These are phyloP conservation scores for Allacma fusca DNA, from an alignment of 2,888 invertebrate genomes.

Conservation along the genomic window DNA sequence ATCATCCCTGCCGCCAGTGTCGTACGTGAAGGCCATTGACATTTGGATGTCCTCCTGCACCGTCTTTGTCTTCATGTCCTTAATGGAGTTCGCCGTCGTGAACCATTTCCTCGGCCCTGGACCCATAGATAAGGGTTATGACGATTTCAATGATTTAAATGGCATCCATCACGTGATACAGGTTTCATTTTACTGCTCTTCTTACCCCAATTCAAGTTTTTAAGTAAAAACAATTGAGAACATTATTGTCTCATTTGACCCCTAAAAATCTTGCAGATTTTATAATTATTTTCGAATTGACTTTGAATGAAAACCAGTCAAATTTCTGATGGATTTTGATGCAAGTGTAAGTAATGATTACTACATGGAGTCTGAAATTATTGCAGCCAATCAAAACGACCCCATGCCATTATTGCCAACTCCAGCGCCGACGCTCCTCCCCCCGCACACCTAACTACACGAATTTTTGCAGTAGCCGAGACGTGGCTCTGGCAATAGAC, in stretches of 20 bases:
- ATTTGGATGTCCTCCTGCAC: conserved; percentile 94
- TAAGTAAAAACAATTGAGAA: no score
- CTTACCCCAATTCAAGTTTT: no score
- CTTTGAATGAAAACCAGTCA: no score
- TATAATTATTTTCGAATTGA: no score
- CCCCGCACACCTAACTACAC: conserved; percentile 81
- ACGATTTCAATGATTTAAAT: conserved; percentile 55
- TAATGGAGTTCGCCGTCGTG: conserved; percentile 90
- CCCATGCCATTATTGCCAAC: conserved; percentile 51
- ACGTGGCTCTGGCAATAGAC: conserved; percentile 71
- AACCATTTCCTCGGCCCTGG: conserved; percentile 86
- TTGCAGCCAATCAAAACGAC: conserved; percentile 52
- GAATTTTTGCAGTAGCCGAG: conserved; percentile 78
- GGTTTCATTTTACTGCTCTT: no score
- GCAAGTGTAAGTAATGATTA: no score
- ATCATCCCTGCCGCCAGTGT: conserved; percentile 86
- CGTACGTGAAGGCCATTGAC: conserved; percentile 91
- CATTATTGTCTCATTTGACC: no score
- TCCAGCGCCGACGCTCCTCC: conserved; percentile 65
- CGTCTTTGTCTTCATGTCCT: conserved; percentile 87
- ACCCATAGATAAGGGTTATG: conserved; percentile 56
- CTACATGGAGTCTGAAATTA: no score
- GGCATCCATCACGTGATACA: conserved; percentile 46
- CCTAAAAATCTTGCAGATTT: no score
- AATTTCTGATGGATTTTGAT: no score